phyloP scores from a whole-genome alignment of 1,140 invertebrate genomes.

The Papilio xuthus region DNA sequence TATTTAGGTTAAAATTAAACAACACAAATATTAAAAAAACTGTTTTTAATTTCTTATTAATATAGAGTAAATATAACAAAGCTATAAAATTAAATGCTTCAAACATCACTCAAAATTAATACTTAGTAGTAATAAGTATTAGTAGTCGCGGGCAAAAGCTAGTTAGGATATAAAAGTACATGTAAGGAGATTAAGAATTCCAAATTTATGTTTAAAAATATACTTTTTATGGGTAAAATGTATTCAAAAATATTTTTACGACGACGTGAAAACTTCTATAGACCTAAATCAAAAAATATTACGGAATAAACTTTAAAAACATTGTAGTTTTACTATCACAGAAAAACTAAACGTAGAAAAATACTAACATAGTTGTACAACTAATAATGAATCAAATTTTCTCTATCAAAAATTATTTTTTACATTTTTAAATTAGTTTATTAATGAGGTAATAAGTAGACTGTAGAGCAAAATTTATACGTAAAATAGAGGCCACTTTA shows the following conservation, averaged over 20 bases:
- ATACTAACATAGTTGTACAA: not conserved
- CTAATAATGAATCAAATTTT: too few relatives aligned
- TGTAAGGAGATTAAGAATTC: not conserved
- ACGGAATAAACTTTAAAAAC: not conserved
- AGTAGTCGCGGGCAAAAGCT: not conserved
- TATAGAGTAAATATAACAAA: not conserved
- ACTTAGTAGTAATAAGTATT: too few relatives aligned
- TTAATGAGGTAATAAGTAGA: too few relatives aligned
- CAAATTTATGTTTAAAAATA: not conserved
- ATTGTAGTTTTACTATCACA: not conserved
- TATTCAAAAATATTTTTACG: not conserved
- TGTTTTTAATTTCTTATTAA: not conserved
- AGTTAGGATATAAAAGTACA: not conserved
- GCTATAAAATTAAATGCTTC: conserved; percentile 1
- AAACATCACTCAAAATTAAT: too few relatives aligned
- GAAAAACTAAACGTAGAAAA: not conserved
- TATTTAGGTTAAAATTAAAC: not conserved
- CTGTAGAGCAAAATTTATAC: too few relatives aligned
- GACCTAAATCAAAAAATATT: not conserved
- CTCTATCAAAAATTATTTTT: too few relatives aligned
- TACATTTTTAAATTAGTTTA: too few relatives aligned
- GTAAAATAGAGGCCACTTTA: too few relatives aligned
- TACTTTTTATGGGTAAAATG: not conserved
- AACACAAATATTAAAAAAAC: not conserved
- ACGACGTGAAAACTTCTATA: too few relatives aligned